Evolutionary conservation across 2,113 vertebrate species (phyloP).

Genomic region (Cyphomyrus plagiostoma): DNA sequence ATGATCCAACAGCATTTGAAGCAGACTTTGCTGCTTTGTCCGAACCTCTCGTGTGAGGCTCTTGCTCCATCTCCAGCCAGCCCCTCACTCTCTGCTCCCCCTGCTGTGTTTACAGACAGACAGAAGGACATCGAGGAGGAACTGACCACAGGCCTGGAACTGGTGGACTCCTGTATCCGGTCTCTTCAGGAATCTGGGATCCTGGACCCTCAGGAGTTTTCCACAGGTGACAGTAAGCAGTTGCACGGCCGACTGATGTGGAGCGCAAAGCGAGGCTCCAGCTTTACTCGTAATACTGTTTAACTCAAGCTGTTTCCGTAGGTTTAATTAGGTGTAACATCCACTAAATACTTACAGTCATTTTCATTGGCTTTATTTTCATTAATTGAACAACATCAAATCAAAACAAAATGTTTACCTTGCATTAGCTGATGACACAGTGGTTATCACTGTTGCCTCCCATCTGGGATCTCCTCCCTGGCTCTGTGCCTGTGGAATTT

Average conservation of each 20-base stretch:
- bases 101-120: conserved; percentile 66
- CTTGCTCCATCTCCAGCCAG: neutral
- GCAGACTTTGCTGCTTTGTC: neutral
- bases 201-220: conserved; percentile 87
- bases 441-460: neutral
- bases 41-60: too few species aligned
- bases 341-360: neutral
- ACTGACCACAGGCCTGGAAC: conserved; percentile 90
- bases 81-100: neutral
- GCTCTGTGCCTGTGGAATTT: neutral
- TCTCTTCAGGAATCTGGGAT: conserved; percentile 96
- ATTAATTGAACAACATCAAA: neutral
- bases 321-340: neutral
- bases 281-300: neutral
- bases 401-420: neutral
- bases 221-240: conserved; percentile 81
- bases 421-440: neutral
- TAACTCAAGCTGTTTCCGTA: neutral
- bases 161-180: conserved; percentile 95
- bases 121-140: conserved; percentile 98
- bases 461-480: neutral
- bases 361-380: neutral
- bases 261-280: neutral
- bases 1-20: neutral
- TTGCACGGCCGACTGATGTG: neutral